These are phyloP conservation scores for Clarias fuscus DNA, from an alignment of 2,797 vertebrate species.

Conservation along the genomic window DNA sequence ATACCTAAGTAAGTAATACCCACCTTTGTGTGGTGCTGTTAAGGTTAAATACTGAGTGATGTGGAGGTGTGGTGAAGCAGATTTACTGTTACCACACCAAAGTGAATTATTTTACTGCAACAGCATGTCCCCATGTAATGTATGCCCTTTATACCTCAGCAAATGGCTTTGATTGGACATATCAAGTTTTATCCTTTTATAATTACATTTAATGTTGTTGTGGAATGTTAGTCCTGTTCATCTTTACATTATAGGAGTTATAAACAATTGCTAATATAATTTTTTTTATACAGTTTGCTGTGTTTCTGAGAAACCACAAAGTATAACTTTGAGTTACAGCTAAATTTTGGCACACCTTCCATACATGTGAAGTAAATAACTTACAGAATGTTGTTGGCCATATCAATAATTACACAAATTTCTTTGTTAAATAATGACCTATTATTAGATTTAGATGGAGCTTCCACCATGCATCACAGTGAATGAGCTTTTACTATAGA, in stretches of 20 bases:
- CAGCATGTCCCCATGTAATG: not conserved
- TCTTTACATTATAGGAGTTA: not conserved
- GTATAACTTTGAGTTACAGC: not conserved
- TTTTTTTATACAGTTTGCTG: not conserved
- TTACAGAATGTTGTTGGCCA: not conserved
- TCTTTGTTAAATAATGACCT: not conserved
- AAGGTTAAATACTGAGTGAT: not conserved
- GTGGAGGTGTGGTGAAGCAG: not conserved
- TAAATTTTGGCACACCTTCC: not conserved
- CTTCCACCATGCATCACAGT: not conserved
- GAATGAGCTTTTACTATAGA: not conserved
- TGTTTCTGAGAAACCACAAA: not conserved
- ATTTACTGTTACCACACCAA: not conserved
- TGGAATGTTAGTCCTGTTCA: not conserved
- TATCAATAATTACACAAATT: not conserved
- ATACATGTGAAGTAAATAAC: not conserved
- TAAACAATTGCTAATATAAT: not conserved
- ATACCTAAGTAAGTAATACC: not conserved
- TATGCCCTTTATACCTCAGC: not conserved
- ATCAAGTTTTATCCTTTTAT: not conserved
- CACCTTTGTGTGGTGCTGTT: not conserved
- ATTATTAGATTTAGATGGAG: not conserved
- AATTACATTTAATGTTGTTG: not conserved
- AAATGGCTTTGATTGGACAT: not conserved
- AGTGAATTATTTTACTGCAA: not conserved